Percentiles rank a stretch among this genome's conserved stretches.
Evolutionary conservation across 2,113 vertebrate genomes (phyloP).

Genomic region (Toxotes chatareus): DNA sequence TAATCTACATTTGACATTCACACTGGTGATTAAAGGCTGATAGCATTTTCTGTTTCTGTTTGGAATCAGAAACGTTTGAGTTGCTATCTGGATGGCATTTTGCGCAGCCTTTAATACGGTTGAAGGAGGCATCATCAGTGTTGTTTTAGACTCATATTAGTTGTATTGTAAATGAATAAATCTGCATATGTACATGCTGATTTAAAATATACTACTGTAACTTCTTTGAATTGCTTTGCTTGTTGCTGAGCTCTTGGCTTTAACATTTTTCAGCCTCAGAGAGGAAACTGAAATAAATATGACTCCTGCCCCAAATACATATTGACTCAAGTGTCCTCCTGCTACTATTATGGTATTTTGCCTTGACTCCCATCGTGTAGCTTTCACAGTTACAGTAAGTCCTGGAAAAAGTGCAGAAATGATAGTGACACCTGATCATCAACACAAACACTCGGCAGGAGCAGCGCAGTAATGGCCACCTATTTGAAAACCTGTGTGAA

Average conservation of each 20-base stretch:
- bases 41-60: slow-evolving; percentile 73
- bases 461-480: background rate
- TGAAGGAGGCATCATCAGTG: slow-evolving; percentile 43
- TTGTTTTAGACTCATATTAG: slow-evolving; percentile 42
- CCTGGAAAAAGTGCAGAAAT: slow-evolving; percentile 7
- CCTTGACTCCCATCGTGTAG: background rate
- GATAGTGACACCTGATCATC: slow-evolving; percentile 8
- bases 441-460: background rate
- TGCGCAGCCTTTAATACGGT: slow-evolving; percentile 63
- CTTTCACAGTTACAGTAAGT: background rate
- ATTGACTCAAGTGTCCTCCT: slow-evolving; percentile 7
- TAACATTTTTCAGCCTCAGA: slow-evolving; percentile 14
- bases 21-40: slow-evolving; percentile 66
- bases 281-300: background rate
- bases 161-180: slow-evolving; percentile 20
- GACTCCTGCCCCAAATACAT: background rate
- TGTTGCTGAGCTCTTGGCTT: background rate
- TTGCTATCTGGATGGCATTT: slow-evolving; percentile 81
- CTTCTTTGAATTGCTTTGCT: background rate
- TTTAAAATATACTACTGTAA: background rate
- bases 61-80: slow-evolving; percentile 53
- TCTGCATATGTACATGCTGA: slow-evolving; percentile 4
- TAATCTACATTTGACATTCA: slow-evolving; percentile 83
- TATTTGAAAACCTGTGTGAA: slow-evolving; percentile 20
- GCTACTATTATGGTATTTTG: slow-evolving; percentile 8